Evolutionary conservation across 2,888 invertebrate species (phyloP).

Genomic region (Aphodius sticticus): DNA sequence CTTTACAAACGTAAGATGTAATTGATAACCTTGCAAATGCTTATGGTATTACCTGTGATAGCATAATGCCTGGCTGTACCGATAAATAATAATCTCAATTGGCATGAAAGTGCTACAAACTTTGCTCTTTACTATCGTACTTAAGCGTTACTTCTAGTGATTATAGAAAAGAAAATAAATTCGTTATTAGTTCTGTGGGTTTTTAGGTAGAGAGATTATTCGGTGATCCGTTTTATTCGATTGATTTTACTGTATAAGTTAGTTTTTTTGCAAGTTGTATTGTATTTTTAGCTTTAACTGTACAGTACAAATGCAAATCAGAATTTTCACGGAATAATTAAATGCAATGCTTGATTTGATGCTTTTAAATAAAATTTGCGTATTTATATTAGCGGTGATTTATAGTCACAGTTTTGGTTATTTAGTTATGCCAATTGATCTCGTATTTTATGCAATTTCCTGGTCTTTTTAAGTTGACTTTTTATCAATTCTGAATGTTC

Average conservation of each 20-base stretch:
- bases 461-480: neutral
- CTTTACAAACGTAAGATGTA: neutral
- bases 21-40: neutral
- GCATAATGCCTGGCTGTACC: neutral
- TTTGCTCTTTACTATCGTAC: neutral
- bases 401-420: neutral
- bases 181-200: neutral
- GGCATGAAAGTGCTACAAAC: neutral
- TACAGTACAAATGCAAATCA: neutral
- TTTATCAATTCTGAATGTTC: neutral
- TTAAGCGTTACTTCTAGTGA: neutral
- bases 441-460: neutral
- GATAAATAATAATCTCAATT: neutral
- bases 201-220: constrained; percentile 4
- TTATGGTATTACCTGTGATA: neutral
- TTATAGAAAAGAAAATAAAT: neutral
- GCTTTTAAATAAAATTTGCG: neutral
- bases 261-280: neutral
- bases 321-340: neutral
- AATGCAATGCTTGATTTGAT: neutral
- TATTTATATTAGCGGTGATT: neutral
- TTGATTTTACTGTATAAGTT: neutral
- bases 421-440: neutral
- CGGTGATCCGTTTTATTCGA: neutral
- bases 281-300: neutral